Evolutionary conservation across 2,797 vertebrate species (phyloP).

Genomic region (Perodicticus potto): DNA sequence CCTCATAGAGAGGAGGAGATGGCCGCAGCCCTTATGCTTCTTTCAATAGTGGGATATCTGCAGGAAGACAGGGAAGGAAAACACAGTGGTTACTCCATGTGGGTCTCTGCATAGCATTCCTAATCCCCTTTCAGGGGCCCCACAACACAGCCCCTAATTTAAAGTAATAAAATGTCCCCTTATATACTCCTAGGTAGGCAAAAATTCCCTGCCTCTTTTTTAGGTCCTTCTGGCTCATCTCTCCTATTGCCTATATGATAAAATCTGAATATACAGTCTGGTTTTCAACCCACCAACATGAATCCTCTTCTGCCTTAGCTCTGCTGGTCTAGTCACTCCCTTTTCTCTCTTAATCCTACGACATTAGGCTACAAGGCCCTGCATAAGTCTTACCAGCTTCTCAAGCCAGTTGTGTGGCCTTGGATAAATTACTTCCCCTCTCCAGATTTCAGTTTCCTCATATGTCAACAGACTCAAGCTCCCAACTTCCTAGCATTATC

Average conservation of each 20-base stretch:
- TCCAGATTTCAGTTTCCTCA: not conserved
- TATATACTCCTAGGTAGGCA: not conserved
- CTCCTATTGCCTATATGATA: not conserved
- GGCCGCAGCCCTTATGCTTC: conserved; percentile 92
- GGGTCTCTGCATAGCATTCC: not conserved
- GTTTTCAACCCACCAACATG: not conserved
- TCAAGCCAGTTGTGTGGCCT: not conserved
- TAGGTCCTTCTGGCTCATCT: not conserved
- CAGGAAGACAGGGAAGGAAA: conserved; percentile 40
- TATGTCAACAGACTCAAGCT: not conserved
- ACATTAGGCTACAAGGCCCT: not conserved
- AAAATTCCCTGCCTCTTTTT: not conserved
- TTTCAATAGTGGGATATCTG: conserved; percentile 98
- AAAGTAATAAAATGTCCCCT: not conserved
- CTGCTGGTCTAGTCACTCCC: not conserved
- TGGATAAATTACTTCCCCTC: not conserved
- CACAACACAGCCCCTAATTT: not conserved
- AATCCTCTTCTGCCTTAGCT: not conserved
- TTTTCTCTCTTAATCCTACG: not conserved
- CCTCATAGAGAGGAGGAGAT: conserved; percentile 79
- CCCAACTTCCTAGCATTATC: not conserved
- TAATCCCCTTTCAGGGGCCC: not conserved
- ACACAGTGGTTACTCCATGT: not conserved
- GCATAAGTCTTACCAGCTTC: not conserved
- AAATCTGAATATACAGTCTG: not conserved